Evolutionary conservation across 1,140 invertebrate species (phyloP), one percentile per base, ranked within the genome.

Genomic region (Ectropis grisescens): DNA sequence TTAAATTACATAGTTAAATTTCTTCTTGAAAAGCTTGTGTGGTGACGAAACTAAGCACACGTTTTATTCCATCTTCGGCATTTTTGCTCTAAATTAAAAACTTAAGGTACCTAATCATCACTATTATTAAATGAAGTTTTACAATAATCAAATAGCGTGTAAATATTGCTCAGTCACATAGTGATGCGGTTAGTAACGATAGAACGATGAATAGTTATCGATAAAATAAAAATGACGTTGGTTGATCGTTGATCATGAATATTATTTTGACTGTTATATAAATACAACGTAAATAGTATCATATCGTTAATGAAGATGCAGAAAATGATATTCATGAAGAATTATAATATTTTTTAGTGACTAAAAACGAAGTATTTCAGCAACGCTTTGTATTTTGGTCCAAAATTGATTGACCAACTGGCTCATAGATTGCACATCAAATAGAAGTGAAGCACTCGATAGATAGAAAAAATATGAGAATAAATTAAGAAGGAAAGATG

Each of bases 351-450:
- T 5, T 22, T 22, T 9, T 4, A 9, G 9, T 22, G 9, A 22
- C 9, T 4, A 4, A 9, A 9, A 5, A 22, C 4, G 10, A 26
- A 10, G 4, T n/a, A 7, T 26, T 26, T 26, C 24, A 26, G 10
- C 10, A n/a, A n/a, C 24, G 6, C 6, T 26, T 10, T 26, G 24
- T 6, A 26, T 10, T 42, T 55, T 53, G 62, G 67, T 71, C 69
- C 61, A 67, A 60, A 47, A 49, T n/a, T 10, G 4, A 26, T 52
- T 48, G 65, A 67, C 67, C 57, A 61, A 62, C 24, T 70, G 72
- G 67, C 71, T 78, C 72, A 74, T 75, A 75, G 70, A 26, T 52
- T 57, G 69, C 72, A 78, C 69, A 47, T 46, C 32, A 53, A n/a
- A n/a, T 70, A 69, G 61, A 62, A 29, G 51, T 67, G 52, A 36